These are phyloP conservation scores for Drosophila meridionalis DNA, from an alignment of 2,888 invertebrate species.

Conservation along the genomic window DNA sequence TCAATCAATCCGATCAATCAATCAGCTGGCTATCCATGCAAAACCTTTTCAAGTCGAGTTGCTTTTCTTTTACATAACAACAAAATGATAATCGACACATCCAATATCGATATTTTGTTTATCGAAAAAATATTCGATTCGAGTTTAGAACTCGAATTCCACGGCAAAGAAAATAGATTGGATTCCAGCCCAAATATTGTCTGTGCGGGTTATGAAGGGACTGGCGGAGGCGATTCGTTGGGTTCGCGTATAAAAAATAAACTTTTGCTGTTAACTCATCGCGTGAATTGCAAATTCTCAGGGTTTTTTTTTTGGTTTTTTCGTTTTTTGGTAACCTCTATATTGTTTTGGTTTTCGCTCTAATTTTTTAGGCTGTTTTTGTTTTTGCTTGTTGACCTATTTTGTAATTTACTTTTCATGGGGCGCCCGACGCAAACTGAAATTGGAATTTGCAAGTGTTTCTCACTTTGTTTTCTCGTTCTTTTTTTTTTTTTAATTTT, in stretches of 20 bases:
- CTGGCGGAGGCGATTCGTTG: background rate
- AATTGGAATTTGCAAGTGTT: slow-evolving; percentile 71
- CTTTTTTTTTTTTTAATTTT: too few relatives aligned
- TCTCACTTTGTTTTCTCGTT: slow-evolving; percentile 25
- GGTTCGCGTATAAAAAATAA: slow-evolving; percentile 39
- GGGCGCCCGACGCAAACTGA: slow-evolving; percentile 45
- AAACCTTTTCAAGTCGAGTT: background rate
- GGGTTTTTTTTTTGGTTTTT: slow-evolving; percentile 11
- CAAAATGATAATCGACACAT: background rate
- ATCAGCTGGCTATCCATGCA: background rate
- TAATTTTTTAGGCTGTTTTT: background rate
- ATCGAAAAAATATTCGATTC: slow-evolving; percentile 1
- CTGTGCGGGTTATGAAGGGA: background rate
- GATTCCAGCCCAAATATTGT: background rate
- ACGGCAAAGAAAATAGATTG: slow-evolving; percentile 2
- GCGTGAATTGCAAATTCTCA: slow-evolving; percentile 69
- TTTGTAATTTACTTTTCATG: slow-evolving; percentile 58
- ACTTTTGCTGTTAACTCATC: slow-evolving; percentile 73
- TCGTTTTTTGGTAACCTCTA: slow-evolving; percentile 8
- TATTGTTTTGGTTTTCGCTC: slow-evolving; percentile 12
- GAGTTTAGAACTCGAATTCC: background rate
- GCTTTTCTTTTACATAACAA: background rate
- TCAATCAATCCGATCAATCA: background rate
- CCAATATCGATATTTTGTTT: background rate
- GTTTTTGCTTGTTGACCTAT: slow-evolving; percentile 41